phyloP scores from a whole-genome alignment of 2,888 invertebrate genomes.

The Eupithecia subumbrata region DNA sequence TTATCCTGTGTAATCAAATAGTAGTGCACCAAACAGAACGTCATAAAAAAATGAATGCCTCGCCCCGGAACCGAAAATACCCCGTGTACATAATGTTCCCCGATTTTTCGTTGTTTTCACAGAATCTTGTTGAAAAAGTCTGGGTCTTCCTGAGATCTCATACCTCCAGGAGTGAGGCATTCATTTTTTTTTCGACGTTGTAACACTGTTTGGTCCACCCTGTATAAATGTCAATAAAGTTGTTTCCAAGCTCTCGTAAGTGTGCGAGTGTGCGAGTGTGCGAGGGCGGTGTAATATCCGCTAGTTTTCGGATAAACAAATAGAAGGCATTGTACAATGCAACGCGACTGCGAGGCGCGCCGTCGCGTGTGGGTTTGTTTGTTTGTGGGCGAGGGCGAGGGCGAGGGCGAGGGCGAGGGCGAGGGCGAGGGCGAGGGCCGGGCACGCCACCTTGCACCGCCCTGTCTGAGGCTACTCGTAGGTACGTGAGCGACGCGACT shows the following conservation, averaged over 20 bases:
- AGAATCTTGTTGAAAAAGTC: too few species aligned
- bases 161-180: too few species aligned
- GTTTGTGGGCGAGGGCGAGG: constrained; percentile 36
- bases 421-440: neutral
- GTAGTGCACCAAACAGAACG: too few species aligned
- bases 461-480: neutral
- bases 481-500: neutral
- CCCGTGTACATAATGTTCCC: too few species aligned
- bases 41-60: too few species aligned
- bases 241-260: neutral
- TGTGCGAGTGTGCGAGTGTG: neutral
- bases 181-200: too few species aligned
- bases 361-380: constrained; percentile 43
- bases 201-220: too few species aligned
- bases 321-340: neutral
- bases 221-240: neutral
- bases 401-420: constrained; percentile 15
- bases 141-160: too few species aligned
- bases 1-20: too few species aligned
- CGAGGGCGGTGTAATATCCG: neutral
- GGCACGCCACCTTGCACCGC: neutral
- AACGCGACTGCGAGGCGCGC: neutral
- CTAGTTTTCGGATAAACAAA: neutral
- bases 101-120: too few species aligned
- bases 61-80: too few species aligned